phyloP scores from a whole-genome alignment of 2,797 vertebrate species.

The Limosa lapponica region DNA sequence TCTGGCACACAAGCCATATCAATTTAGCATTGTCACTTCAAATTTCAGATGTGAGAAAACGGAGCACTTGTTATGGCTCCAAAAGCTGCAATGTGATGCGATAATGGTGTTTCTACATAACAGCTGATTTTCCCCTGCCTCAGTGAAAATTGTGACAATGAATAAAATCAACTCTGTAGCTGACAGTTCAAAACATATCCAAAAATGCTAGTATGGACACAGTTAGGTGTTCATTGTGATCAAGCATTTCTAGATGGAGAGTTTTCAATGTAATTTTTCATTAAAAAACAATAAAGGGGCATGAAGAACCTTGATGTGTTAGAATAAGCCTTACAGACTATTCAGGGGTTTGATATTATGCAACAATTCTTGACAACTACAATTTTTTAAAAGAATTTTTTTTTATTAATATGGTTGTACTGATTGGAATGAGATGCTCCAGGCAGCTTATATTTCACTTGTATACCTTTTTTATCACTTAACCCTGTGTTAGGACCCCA shows the following conservation, averaged over 20 bases:
- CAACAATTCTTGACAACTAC: not conserved
- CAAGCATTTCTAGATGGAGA: not conserved
- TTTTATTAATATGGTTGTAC: not conserved
- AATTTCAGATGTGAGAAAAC: not conserved
- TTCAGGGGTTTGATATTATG: not conserved
- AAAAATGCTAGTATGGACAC: not conserved
- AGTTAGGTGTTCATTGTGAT: not conserved
- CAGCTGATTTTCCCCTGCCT: not conserved
- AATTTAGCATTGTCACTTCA: not conserved
- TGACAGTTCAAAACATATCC: not conserved
- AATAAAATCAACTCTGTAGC: not conserved
- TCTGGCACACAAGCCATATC: not conserved
- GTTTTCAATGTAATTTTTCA: not conserved
- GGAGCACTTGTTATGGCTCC: not conserved
- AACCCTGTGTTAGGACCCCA: not conserved
- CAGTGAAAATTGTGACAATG: not conserved
- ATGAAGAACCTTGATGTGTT: not conserved
- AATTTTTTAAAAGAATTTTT: not conserved
- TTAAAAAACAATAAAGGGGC: not conserved
- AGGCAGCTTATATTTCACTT: not conserved
- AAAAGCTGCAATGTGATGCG: not conserved
- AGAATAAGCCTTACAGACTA: not conserved
- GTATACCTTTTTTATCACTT: not conserved
- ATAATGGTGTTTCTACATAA: not conserved
- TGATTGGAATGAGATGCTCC: not conserved